Base-by-base conservation (phyloP, 2,797 vertebrate species). In the Strix occidentalis region DNA sequence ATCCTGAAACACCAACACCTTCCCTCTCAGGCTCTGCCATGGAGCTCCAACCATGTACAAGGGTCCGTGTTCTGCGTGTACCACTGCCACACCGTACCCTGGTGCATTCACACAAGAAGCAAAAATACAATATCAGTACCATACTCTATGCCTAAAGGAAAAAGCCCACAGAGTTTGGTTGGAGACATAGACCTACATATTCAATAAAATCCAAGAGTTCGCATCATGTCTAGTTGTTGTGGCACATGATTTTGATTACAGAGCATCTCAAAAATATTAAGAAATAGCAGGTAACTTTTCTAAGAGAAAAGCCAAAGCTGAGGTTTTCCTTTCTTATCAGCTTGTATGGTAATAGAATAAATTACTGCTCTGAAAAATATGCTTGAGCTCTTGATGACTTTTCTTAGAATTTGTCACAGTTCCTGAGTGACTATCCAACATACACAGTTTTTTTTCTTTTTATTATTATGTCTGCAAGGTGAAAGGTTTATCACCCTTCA, bases 31-130 rank as follows among this genome's bases (percentile, higher is more conserved):
- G 77, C 96, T 96, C 91, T 98, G 95, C 20, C 97, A 93, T 9
- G 98, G 98, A 54, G 98, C 98, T 31, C 98, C 98, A 2, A 98
- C 97, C 71, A 98, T 63, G 1, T 96, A 98, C n/a, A 97, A 72
- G 28, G 84, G 50, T 29, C 94, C 93, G 2, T 15, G 11, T 16
- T 28, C 24, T 41, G 83, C 84, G 45, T 35, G 84, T 11, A 96
- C 97, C 48, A 97, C 96, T 0, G 94, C 93, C 85, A 98, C 95
- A 2, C 98, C 97, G 92, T 98, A 99, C 53, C 98, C 98, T 99
- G 95, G 23, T 21, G 58, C n/a, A 21, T 29, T 19, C 39, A 82
- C 53, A 58, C 28, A 28, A 26, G 28, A 37, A 78, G 21, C 29
- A 81, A 68, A 83, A 69, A 3, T 1, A 10, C 0, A 0, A 25